These are phyloP conservation scores for Salticus scenicus DNA, from an alignment of 2,888 invertebrate genomes.

Conservation along the genomic window DNA sequence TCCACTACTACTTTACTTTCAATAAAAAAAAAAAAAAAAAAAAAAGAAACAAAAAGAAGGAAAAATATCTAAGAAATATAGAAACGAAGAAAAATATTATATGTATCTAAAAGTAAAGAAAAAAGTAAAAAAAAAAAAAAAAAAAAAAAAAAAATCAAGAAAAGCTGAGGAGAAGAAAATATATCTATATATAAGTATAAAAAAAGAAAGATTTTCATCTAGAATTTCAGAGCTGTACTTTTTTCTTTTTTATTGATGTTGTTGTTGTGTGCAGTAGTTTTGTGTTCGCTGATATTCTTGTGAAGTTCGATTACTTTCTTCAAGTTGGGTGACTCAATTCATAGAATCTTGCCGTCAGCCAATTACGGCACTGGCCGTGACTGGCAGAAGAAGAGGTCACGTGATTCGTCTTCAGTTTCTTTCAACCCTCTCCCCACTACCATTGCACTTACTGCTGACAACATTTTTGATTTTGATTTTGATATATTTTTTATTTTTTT, in stretches of 20 bases:
- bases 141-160: conserved; percentile 8
- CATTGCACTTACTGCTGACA: conserved; percentile 40
- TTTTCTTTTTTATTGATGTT: conserved; percentile 25
- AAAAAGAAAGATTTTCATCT: conserved; percentile 63
- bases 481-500: conserved; percentile 28
- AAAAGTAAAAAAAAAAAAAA: conserved; percentile 28
- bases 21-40: conserved; percentile 52
- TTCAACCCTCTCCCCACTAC: neutral
- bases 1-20: conserved; percentile 46
- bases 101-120: conserved; percentile 8
- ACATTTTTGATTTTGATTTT: conserved; percentile 48
- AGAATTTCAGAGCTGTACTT: conserved; percentile 62
- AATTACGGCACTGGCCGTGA: conserved; percentile 66
- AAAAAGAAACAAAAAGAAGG: conserved; percentile 35
- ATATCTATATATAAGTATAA: conserved; percentile 21
- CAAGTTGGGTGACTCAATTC: conserved; percentile 69
- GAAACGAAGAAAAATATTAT: conserved; percentile 42
- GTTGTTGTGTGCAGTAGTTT: conserved; percentile 31
- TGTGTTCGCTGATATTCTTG: conserved; percentile 64
- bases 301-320: conserved; percentile 70
- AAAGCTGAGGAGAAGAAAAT: conserved; percentile 28
- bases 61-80: conserved; percentile 50
- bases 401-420: conserved; percentile 66
- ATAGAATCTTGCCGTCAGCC: conserved; percentile 63
- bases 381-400: conserved; percentile 69